Evolutionary conservation across 2,888 invertebrate species (phyloP).

Genomic region (Oscheius myriophilus): DNA sequence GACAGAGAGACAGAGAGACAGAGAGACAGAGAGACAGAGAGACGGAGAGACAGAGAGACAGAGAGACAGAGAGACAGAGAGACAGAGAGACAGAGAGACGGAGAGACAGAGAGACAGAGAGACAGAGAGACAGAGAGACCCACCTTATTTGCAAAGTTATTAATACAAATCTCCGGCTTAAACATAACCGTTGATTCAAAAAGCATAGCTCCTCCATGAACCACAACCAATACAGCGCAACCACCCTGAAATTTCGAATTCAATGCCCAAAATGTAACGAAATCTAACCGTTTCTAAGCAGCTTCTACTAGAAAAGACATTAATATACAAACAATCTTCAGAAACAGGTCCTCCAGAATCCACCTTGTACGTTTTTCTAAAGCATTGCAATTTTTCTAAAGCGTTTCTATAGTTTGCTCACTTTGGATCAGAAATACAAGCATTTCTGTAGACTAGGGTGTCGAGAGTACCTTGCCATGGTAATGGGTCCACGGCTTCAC

Average conservation of each 20-base stretch:
- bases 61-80: background rate
- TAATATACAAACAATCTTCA: slow-evolving; percentile 44
- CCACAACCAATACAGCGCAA: slow-evolving; percentile 39
- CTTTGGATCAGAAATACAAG: background rate
- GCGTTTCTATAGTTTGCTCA: no score
- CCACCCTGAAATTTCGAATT: slow-evolving; percentile 32
- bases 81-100: background rate
- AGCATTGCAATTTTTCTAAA: background rate
- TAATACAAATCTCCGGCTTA: slow-evolving; percentile 35
- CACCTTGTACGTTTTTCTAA: slow-evolving; percentile 28
- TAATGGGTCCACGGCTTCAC: no score
- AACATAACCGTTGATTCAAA: slow-evolving; percentile 36
- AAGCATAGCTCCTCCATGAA: slow-evolving; percentile 38
- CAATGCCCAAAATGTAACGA: background rate
- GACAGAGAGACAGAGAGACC: background rate
- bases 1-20: no score
- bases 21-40: no score
- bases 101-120: background rate
- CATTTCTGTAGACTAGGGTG: slow-evolving; percentile 1
- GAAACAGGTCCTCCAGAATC: slow-evolving; percentile 34
- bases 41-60: background rate
- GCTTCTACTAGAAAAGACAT: slow-evolving; percentile 41
- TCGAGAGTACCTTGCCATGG: background rate
- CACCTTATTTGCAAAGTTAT: slow-evolving; percentile 44
- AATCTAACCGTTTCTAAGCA: slow-evolving; percentile 33